Conservation (phyloP, 2,888 invertebrate species). For the Nephrocerus scutellatus region DNA sequence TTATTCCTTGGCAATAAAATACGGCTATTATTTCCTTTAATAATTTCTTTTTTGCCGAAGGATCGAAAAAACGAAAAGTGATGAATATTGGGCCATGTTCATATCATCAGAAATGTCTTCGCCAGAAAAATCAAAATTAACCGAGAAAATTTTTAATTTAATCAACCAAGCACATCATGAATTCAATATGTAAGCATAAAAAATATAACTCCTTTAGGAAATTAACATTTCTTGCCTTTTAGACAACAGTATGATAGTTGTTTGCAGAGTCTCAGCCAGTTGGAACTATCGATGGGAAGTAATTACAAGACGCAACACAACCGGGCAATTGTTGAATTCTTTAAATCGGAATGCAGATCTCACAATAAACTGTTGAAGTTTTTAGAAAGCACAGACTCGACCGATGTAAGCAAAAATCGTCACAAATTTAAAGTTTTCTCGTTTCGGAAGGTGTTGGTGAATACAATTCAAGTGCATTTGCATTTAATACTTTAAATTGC, state of each 20-base stretch:
- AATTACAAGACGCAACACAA: slow-evolving; percentile 55
- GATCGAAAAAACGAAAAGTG: no score
- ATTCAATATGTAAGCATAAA: slow-evolving; percentile 36
- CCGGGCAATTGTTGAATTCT: slow-evolving; percentile 76
- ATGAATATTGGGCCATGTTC: no score
- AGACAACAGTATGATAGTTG: slow-evolving; percentile 39
- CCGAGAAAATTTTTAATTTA: slow-evolving; percentile 38
- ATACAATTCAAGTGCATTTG: no score
- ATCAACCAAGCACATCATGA: slow-evolving; percentile 41
- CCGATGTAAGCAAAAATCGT: slow-evolving; percentile 22
- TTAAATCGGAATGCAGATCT: slow-evolving; percentile 64
- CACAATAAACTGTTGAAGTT: slow-evolving; percentile 65
- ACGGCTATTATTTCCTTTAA: no score
- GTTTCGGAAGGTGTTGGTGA: no score
- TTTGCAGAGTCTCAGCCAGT: slow-evolving; percentile 33
- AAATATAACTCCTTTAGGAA: not conserved
- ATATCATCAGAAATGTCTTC: no score
- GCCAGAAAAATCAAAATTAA: no score
- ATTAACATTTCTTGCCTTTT: no score
- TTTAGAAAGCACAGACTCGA: slow-evolving; percentile 49
- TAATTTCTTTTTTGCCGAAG: no score
- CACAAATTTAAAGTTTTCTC: no score
- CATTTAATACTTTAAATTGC: no score
- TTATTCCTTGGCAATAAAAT: no score
- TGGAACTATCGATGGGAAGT: slow-evolving; percentile 35